Evolutionary conservation across 2,797 vertebrate genomes (phyloP).

Genomic region (Microctenopoma lineatum): DNA sequence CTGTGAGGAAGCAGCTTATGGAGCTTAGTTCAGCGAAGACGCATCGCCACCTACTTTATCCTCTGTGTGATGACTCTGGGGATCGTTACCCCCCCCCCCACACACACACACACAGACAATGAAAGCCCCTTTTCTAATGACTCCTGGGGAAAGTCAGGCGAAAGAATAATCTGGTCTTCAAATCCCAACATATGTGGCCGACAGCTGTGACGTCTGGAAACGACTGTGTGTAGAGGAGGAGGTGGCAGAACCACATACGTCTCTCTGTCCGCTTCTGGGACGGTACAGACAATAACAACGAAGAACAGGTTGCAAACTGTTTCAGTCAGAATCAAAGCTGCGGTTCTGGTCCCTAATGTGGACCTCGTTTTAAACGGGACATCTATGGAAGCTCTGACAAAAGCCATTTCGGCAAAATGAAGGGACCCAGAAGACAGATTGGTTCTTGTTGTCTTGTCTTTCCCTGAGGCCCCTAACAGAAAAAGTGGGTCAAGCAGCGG

Average conservation of each 20-base stretch:
- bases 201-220: conserved; percentile 37
- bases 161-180: conserved; percentile 49
- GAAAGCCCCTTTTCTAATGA: conserved; percentile 1
- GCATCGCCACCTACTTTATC: conserved; percentile 69
- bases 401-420: background rate
- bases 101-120: background rate
- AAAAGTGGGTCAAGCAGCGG: conserved; percentile 17
- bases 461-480: background rate
- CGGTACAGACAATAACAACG: no score
- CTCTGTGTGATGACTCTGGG: conserved; percentile 56
- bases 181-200: conserved; percentile 30
- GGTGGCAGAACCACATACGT: background rate
- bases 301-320: no score
- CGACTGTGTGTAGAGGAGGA: conserved; percentile 7
- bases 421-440: background rate
- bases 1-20: conserved; percentile 75
- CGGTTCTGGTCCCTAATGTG: no score
- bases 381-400: background rate
- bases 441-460: background rate
- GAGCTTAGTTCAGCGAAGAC: conserved; percentile 67
- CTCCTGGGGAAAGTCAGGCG: conserved; percentile 23
- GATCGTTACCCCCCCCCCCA: conserved; percentile 34
- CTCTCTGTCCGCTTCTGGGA: no score
- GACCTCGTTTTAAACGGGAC: no score
- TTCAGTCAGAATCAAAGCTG: no score